Evolutionary conservation across 2,888 invertebrate species (phyloP), one percentile per base, ranked within the genome.

Genomic region (Sylvicola cinctus): DNA sequence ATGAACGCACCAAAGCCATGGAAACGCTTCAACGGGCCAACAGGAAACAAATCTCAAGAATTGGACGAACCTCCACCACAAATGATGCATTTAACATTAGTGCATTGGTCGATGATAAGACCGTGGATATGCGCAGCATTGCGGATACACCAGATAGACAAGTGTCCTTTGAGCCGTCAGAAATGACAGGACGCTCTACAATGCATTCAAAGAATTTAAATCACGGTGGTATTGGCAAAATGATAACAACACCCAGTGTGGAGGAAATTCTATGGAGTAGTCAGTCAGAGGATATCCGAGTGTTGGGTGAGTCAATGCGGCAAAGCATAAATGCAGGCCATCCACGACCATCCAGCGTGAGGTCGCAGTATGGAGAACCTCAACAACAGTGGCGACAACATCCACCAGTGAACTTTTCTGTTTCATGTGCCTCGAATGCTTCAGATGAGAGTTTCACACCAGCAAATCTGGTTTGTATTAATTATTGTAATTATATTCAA

Each of bases 181-280:
- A 57, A 39, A 55, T 57, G 7, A 56, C 55, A 0, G 57, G 51
- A 1, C 48, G 57, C 7, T 55, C 57, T 1, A 57, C 56, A 1
- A 43, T 28, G 28, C n/a, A 28, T n/a, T 6, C n/a, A 5, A 20
- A 20, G 4, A 13, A 28, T 28, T 4, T 13, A 28, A 25, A 25
- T 8, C 25, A 25, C 7, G 25, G 7, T 7, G 12, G 12, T n/a
- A 13, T 25, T 8, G 7, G 12, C n/a, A 28, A 13, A n/a, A 6
- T 11, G 12, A 4, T 4, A 5, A 6, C 6, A 4, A 12, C 25
- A 15, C 10, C 25, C 13, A 12, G 23, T 2, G 30, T 55, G 8
- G 48, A 49, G 20, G 52, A 57, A n/a, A 56, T 58, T 29, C 43
- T 58, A 2, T 49, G 49, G n/a, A 46, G 47, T 5, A 57, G 56